Evolutionary conservation across 2,113 vertebrate species (phyloP), one percentile per base, ranked within the genome.

Genomic region (Brachyistius frenatus): DNA sequence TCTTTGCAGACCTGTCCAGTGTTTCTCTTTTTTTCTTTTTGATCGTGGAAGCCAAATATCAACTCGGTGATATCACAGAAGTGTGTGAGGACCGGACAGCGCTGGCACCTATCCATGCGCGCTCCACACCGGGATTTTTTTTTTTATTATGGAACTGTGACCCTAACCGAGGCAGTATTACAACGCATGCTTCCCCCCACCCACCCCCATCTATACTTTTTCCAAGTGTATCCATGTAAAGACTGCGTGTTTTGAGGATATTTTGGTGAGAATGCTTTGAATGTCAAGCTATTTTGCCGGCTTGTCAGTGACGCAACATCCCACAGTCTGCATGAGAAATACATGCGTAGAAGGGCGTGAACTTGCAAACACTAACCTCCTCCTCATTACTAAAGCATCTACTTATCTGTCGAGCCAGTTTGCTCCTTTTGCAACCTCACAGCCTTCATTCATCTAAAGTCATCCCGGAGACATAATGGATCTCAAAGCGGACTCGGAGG

Each of bases 401-500:
- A 33, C 75, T 66, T 64, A 33, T 84, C 66, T 15, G 35, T 57
- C 68, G 61, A 78, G 47, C 37, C 52, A 39, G 10, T 44, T 73
- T 65, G 16, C 44, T 64, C 50, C 3, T 23, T 58, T 70, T 76
- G 53, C 68, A 31, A 13, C 8, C 67, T 36, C 6, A 3, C 7
- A 14, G 5, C 30, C 44, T 7, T 8, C 35, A 23, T 32, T 41
- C 37, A 33, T 57, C 70, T 53, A 2, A 74, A 89, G 37, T 61
- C 71, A 63, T 61, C 49, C 16, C 44, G 47, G 30, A 36, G 70
- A 62, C 76, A 78, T 39, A 39, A 99, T 99, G 98, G 97, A 98
- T 95, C 94, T 97, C 72, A 98, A 98, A 85, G 93, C 95, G 44
- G 97, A 98, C 33, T 91, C 96, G 39, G 97, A 98, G 81, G 98